Evolutionary conservation across 2,797 vertebrate species (phyloP).

Genomic region (Agapornis canus): DNA sequence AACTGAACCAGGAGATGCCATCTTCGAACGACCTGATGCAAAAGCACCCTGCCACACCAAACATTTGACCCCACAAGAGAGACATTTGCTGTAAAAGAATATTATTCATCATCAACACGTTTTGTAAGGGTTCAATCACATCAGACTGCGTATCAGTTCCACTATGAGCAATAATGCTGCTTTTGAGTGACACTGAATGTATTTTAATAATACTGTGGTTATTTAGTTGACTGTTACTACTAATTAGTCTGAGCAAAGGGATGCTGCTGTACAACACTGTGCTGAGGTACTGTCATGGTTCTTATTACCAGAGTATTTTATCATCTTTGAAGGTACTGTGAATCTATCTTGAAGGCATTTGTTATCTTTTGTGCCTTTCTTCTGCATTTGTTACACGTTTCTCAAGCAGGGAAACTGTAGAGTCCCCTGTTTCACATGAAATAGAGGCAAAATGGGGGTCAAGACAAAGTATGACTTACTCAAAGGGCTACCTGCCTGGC

Average conservation of each 20-base stretch:
- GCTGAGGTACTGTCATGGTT: background rate
- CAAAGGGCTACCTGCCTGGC: background rate
- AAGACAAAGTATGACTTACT: background rate
- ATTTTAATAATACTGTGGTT: background rate
- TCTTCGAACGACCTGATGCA: background rate
- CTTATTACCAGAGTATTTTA: background rate
- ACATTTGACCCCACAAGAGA: background rate
- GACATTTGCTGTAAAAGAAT: background rate
- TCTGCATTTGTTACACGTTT: background rate
- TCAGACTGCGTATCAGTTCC: background rate
- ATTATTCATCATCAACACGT: background rate
- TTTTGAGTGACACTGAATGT: background rate
- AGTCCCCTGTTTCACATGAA: background rate
- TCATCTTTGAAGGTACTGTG: background rate
- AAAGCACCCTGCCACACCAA: background rate
- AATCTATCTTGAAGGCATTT: background rate
- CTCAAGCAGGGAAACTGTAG: background rate
- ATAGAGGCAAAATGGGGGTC: background rate
- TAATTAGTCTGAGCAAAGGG: background rate
- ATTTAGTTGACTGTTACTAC: background rate
- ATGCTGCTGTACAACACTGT: background rate
- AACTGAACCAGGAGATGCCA: background rate
- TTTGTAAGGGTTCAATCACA: background rate
- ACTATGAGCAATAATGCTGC: background rate
- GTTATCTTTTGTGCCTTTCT: background rate